These are phyloP conservation scores for Pentamera pediparva DNA, from an alignment of 53 echinoderm and acorn worm species.

Conservation along the genomic window DNA sequence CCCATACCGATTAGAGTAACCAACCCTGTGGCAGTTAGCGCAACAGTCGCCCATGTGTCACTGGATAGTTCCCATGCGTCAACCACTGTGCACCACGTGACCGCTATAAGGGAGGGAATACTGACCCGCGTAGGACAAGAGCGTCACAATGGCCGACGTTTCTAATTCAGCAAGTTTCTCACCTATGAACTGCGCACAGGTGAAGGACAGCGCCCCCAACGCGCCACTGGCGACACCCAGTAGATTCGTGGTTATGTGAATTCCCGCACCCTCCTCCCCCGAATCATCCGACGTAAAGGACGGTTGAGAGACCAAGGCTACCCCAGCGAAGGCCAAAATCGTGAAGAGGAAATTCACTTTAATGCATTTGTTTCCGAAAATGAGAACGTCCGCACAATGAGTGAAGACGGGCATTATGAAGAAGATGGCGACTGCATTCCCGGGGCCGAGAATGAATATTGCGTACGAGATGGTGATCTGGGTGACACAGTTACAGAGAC, in stretches of 20 bases:
- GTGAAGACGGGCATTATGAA: slow-evolving; percentile 19
- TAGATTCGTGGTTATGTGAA: not conserved
- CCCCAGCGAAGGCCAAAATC: not conserved
- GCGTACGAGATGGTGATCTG: not conserved
- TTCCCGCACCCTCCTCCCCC: not conserved
- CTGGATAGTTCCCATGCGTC: not conserved
- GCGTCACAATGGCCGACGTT: not conserved
- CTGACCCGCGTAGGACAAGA: slow-evolving; percentile 7
- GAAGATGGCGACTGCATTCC: slow-evolving; percentile 12
- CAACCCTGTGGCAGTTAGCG: not conserved
- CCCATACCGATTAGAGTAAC: slow-evolving; percentile 5
- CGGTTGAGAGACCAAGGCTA: not conserved
- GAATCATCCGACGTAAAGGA: not conserved
- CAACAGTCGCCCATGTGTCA: not conserved
- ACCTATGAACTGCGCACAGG: not conserved
- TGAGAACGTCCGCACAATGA: not conserved
- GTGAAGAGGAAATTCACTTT: not conserved
- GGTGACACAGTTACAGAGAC: not conserved
- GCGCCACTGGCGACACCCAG: not conserved
- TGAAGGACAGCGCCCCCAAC: not conserved
- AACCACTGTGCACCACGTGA: not conserved
- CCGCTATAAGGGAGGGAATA: not conserved
- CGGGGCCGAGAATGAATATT: slow-evolving; percentile 4
- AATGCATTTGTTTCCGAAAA: not conserved
- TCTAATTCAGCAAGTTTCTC: slow-evolving; percentile 2